These are phyloP conservation scores for Pseudorhombus dupliciocellatus DNA, from an alignment of 2,113 vertebrate genomes.

Conservation along the genomic window DNA sequence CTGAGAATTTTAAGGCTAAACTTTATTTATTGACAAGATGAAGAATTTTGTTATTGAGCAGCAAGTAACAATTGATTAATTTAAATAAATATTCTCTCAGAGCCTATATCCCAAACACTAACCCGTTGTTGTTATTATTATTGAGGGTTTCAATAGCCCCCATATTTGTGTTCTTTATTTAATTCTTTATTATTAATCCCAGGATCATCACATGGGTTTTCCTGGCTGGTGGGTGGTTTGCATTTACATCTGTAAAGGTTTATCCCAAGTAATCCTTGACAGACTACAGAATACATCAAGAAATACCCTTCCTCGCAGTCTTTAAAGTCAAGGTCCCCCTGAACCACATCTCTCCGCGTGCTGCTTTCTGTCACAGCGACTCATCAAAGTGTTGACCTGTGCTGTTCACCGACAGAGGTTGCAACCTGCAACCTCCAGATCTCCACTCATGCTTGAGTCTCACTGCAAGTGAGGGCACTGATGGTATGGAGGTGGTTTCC, in stretches of 20 bases:
- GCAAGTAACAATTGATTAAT: not conserved
- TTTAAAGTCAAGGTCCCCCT: not conserved
- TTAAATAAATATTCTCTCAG: too few species aligned
- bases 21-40: too few species aligned
- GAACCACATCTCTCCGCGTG: conserved; percentile 8
- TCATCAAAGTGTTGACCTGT: conserved; percentile 44
- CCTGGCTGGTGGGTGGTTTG: not conserved
- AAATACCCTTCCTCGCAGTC: not conserved
- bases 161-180: too few species aligned
- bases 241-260: not conserved
- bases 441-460: conserved; percentile 28
- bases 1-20: not conserved
- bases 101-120: too few species aligned
- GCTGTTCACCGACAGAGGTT: conserved; percentile 37
- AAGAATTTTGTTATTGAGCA: not conserved
- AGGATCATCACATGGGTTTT: too few species aligned
- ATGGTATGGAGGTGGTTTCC: conserved; percentile 29
- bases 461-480: not conserved
- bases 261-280: conserved; percentile 5
- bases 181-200: too few species aligned
- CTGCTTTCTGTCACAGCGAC: conserved; percentile 40
- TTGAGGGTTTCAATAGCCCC: too few species aligned
- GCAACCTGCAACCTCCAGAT: conserved; percentile 35
- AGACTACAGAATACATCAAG: conserved; percentile 1
- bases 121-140: too few species aligned